These are phyloP conservation scores for Palaemon carinicauda DNA, from an alignment of 1,140 invertebrate species.

Conservation along the genomic window DNA sequence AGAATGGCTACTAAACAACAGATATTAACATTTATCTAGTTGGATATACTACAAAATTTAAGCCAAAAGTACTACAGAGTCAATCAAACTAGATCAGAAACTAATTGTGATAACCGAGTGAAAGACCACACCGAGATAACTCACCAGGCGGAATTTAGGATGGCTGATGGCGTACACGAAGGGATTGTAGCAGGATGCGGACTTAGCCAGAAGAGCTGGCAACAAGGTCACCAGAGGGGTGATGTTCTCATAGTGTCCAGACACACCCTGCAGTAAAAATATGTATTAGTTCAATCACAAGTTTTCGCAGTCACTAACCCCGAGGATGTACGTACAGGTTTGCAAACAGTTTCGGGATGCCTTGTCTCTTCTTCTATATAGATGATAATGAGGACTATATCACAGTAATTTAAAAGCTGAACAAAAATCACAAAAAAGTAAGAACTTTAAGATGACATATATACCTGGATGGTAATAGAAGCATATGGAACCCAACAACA, in stretches of 20 bases:
- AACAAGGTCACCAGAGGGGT: constrained; percentile 61
- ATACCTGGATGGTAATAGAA: constrained; percentile 62
- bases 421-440: too few relatives aligned
- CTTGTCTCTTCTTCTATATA: too few relatives aligned
- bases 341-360: too few relatives aligned
- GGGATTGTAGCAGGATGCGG: constrained; percentile 59
- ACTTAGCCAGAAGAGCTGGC: constrained; percentile 59
- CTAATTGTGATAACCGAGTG: neutral
- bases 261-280: constrained; percentile 60
- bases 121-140: neutral
- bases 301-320: too few relatives aligned
- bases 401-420: too few relatives aligned
- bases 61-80: neutral
- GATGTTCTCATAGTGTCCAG: constrained; percentile 61
- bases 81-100: neutral
- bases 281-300: neutral
- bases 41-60: too few relatives aligned
- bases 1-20: too few relatives aligned
- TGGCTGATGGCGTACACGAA: constrained; percentile 60
- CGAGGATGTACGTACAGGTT: too few relatives aligned
- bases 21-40: too few relatives aligned
- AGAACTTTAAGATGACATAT: too few relatives aligned
- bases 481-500: constrained; percentile 67
- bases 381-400: too few relatives aligned
- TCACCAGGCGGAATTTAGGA: constrained; percentile 50